phyloP scores from a whole-genome alignment of 2,888 invertebrate genomes.

The Argyresthia goedartella region DNA sequence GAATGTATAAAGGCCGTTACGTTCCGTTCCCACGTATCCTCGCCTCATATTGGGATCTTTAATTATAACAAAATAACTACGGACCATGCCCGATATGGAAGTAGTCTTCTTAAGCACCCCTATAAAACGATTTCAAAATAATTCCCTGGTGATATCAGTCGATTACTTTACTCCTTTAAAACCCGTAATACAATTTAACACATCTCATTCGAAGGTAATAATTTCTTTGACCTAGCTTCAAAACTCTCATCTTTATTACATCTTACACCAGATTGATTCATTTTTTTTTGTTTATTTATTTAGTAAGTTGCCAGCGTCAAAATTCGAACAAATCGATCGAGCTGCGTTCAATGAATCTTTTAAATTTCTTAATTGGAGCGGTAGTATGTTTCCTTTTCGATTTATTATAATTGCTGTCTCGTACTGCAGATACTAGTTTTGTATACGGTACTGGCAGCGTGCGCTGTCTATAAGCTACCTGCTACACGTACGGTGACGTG shows the following conservation, averaged over 20 bases:
- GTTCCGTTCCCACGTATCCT: conserved; percentile 46
- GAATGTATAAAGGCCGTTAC: conserved; percentile 19
- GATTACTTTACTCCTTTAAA: conserved; percentile 32
- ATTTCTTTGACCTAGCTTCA: conserved; percentile 30
- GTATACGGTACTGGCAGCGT: conserved; percentile 42
- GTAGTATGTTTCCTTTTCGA: not conserved
- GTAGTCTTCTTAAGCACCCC: conserved; percentile 53
- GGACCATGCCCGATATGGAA: conserved; percentile 48
- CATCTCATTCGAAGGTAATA: conserved; percentile 34
- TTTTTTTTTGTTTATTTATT: not conserved
- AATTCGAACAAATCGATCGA: not conserved
- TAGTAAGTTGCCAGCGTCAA: not conserved
- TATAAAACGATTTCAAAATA: conserved; percentile 67
- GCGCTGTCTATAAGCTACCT: conserved; percentile 28
- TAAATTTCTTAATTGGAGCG: not conserved
- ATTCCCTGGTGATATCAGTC: conserved; percentile 43
- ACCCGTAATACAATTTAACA: conserved; percentile 55
- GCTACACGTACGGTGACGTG: conserved; percentile 56
- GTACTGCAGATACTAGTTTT: conserved; percentile 6
- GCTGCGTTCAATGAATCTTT: not conserved
- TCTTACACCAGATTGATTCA: not conserved
- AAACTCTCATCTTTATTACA: conserved; percentile 15
- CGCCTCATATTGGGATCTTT: conserved; percentile 31
- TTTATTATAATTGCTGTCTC: too few relatives aligned
- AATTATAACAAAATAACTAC: conserved; percentile 56